These are phyloP conservation scores for Tribolium freemani DNA, from an alignment of 2,888 invertebrate genomes.

Conservation along the genomic window DNA sequence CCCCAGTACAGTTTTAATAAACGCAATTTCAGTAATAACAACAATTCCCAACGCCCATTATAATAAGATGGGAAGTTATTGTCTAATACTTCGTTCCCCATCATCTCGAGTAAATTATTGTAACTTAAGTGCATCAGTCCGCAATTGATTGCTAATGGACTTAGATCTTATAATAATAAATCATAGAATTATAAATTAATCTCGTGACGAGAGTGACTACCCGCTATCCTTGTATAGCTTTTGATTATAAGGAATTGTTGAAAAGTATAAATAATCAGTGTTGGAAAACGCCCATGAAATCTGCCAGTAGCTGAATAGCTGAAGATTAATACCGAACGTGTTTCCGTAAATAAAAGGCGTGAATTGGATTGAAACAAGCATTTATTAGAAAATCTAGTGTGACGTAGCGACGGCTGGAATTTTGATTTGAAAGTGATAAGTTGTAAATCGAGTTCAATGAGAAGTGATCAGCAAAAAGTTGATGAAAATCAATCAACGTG, in stretches of 20 bases:
- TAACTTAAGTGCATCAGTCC: background rate
- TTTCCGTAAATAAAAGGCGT: conserved; percentile 10
- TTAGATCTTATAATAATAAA: conserved; percentile 14
- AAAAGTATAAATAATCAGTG: background rate
- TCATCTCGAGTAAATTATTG: conserved; percentile 10
- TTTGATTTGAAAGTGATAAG: background rate
- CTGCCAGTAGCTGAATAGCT: background rate
- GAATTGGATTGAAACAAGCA: background rate
- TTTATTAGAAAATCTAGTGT: background rate
- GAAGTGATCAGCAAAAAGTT: background rate
- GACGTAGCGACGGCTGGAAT: background rate
- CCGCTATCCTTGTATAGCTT: background rate
- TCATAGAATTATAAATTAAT: background rate
- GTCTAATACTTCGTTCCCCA: background rate
- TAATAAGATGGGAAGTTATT: background rate
- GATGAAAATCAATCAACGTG: background rate
- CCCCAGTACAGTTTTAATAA: background rate
- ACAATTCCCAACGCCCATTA: background rate
- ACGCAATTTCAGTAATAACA: conserved; percentile 2
- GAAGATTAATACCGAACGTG: background rate
- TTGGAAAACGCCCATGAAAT: conserved; percentile 1
- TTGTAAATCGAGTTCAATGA: background rate
- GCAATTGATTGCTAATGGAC: conserved; percentile 6
- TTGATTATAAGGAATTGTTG: background rate
- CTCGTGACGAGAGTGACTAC: background rate